Evolutionary conservation across 2,113 vertebrate genomes (phyloP), one percentile per base, ranked within the genome.

Genomic region (Tragelaphus imberbis): DNA sequence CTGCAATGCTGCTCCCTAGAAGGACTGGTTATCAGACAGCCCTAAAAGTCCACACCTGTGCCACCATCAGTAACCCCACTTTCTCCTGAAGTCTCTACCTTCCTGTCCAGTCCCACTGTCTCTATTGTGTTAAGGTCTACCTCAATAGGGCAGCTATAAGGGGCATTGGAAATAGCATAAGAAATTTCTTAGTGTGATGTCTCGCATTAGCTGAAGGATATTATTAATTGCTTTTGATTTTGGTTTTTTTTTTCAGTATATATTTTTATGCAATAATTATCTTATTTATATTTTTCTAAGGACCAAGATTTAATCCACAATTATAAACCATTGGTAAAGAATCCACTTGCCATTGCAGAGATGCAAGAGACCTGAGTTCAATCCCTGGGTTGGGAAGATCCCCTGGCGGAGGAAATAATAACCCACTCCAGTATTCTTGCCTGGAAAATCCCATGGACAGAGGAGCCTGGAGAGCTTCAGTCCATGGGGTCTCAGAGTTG

Each of bases 201-300:
- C 81, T 68, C 88, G 2, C 49, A 85, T 53, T 79, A 65, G 21
- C 30, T 75, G 79, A 95, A 63, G 19, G 44, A 88, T 85, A 27
- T 65, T 82, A 91, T 91, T 90, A 68, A 90, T 71, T 92, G 58
- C 55, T 92, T 85, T 85, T 94, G 90, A 97, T 53, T 79, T 33
- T 63, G 23, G 4, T 7, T 17, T 30, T 7, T 77, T 47, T 53
- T 53, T 6, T 15, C 5, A 4, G 10, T 53, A 28, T 79, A 28
- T 81, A 53, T 81, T 81, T 53, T 81, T 53, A 53, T 53, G 49
- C 79, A 81, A 53, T 33, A 81, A 53, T 21, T 33, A 81, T 81
- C 17, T 53, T 53, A 21, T 53, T 81, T 33, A 53, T 81, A 33
- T 51, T 81, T 81, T 81, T n/a, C 30, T 33, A 81, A 53, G 30